These are phyloP conservation scores for Oscheius sp. DNA, from an alignment of 2,888 invertebrate species.

Conservation along the genomic window DNA sequence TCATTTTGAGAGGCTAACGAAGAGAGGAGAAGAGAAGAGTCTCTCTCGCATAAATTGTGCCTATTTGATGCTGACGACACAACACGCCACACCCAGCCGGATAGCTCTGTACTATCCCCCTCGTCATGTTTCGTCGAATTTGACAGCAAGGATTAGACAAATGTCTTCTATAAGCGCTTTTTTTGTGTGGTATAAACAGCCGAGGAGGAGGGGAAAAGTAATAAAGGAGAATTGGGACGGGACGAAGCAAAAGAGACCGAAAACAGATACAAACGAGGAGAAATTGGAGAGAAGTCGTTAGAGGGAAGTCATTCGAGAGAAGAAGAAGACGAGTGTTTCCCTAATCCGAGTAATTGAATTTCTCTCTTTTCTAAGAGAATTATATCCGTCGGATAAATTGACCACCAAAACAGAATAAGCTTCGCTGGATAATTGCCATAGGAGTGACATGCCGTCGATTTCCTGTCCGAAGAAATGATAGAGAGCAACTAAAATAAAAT, in stretches of 20 bases:
- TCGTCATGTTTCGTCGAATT: not conserved
- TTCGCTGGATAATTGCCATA: constrained; percentile 28
- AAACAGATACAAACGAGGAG: not conserved
- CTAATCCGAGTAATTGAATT: no score
- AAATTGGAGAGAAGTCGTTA: not conserved
- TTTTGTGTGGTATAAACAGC: not conserved
- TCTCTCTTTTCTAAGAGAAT: no score
- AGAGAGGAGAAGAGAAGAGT: not conserved
- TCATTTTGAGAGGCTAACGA: constrained; percentile 11
- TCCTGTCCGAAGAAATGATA: constrained; percentile 2
- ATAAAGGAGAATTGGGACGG: not conserved
- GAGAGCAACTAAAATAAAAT: not conserved
- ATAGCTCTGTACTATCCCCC: not conserved
- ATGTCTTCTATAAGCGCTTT: no score
- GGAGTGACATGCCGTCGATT: constrained; percentile 30
- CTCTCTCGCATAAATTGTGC: constrained; percentile 34
- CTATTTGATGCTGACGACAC: constrained; percentile 38
- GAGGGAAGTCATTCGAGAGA: no score
- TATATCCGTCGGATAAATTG: no score
- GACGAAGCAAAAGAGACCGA: no score
- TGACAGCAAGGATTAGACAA: not conserved
- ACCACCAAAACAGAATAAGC: no score
- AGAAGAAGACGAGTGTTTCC: no score
- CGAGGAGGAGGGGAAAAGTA: not conserved
- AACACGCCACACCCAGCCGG: constrained; percentile 25